Evolutionary conservation across 2,888 invertebrate species (phyloP).

Genomic region (Opisthograptis luteolata): DNA sequence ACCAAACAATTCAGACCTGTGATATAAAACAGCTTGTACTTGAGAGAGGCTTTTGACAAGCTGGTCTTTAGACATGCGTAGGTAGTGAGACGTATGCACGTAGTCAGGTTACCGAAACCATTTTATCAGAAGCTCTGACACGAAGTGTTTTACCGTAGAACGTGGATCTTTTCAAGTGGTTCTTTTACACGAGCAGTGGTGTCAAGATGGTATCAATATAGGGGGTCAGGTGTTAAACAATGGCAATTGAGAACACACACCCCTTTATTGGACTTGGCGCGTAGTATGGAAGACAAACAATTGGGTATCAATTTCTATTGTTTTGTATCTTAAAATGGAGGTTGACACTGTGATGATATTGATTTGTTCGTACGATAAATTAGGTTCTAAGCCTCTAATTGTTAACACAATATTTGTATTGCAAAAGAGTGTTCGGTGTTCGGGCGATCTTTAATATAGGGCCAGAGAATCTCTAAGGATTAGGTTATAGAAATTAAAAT

Average conservation of each 20-base stretch:
- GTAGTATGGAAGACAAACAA: slow-evolving; percentile 10
- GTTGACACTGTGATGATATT: background rate
- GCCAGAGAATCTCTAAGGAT: no score
- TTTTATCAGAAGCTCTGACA: slow-evolving; percentile 10
- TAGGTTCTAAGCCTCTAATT: no score
- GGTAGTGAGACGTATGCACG: no score
- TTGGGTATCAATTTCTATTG: slow-evolving; percentile 4
- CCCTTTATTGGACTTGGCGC: slow-evolving; percentile 14
- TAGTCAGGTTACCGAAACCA: slow-evolving; percentile 11
- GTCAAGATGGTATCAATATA: slow-evolving; percentile 33
- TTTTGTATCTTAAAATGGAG: background rate
- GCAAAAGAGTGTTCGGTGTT: no score
- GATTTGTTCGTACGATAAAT: background rate
- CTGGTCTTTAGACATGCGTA: slow-evolving; percentile 12
- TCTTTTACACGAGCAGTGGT: background rate
- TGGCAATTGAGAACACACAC: slow-evolving; percentile 45
- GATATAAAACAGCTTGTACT: background rate
- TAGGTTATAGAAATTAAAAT: no score
- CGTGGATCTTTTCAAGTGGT: slow-evolving; percentile 14
- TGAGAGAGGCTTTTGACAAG: slow-evolving; percentile 2
- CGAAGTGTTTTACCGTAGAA: background rate
- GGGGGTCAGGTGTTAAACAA: slow-evolving; percentile 52
- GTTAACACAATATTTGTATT: no score
- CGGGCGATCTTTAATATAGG: no score
- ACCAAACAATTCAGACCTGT: slow-evolving; percentile 22